These are phyloP conservation scores for Conger conger DNA, from an alignment of 2,113 vertebrate genomes.

Conservation along the genomic window DNA sequence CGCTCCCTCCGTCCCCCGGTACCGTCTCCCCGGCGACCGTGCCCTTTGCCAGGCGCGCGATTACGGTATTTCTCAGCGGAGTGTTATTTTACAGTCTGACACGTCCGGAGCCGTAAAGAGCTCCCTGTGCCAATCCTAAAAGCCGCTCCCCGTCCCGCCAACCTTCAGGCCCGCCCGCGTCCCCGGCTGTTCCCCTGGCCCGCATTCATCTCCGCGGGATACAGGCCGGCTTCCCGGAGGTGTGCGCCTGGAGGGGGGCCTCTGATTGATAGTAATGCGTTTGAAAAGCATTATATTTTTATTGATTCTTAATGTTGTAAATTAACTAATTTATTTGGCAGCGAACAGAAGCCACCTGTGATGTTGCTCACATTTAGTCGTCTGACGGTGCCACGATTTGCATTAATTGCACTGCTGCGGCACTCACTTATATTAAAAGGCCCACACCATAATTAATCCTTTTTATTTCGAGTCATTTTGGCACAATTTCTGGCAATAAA, in stretches of 20 bases:
- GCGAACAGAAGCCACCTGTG: conserved; percentile 85
- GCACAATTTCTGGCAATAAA: conserved; percentile 99
- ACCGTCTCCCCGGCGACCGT: neutral
- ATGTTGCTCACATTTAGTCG: conserved; percentile 82
- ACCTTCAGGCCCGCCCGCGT: conserved; percentile 24
- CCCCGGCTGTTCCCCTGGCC: conserved; percentile 2
- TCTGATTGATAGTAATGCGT: conserved; percentile 87
- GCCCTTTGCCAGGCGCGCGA: conserved; percentile 5
- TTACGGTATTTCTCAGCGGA: conserved; percentile 4
- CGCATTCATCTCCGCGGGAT: conserved; percentile 30
- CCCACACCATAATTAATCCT: conserved; percentile 91
- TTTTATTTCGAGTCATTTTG: conserved; percentile 95
- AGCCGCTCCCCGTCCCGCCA: neutral
- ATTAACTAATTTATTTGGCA: conserved; percentile 96
- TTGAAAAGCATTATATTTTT: conserved; percentile 97
- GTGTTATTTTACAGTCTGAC: neutral
- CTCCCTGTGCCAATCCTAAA: neutral
- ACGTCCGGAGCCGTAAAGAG: neutral
- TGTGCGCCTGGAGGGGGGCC: conserved; percentile 38
- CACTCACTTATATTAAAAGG: conserved; percentile 99
- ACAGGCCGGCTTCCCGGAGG: conserved; percentile 34
- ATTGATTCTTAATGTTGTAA: conserved; percentile 99
- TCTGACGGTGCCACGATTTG: conserved; percentile 85
- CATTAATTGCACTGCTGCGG: conserved; percentile 93
- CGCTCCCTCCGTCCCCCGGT: neutral